Evolutionary conservation across 2,888 invertebrate genomes (phyloP), one percentile per base, ranked within the genome.

Genomic region (Alcis repandata): DNA sequence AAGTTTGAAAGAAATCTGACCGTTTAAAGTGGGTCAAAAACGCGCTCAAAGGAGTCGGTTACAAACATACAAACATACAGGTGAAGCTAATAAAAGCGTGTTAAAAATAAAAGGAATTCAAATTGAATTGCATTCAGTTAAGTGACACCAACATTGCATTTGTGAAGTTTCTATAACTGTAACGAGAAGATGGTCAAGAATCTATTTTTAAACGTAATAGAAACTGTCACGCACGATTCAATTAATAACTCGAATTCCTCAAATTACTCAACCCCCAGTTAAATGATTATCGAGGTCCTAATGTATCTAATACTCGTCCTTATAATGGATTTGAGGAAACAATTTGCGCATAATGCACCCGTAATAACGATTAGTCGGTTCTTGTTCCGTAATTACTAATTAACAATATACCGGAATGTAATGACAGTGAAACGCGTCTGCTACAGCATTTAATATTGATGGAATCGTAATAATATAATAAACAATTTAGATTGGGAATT

Each of bases 261-360:
- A 22, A 40, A 53, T 22, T 22, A 22, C 53, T n/a, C 40, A 10
- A 15, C 15, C 17, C 22, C 11, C 11, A 17, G 27, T 17, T 32
- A 32, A 1, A 32, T 17, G 17, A 27, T 53, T 40, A 41, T 11
- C 54, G 13, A 19, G 49, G 19, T 36, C 36, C 51, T 59, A 43
- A 53, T 40, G 46, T 46, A 46, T 11, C 74, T 27, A 27, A 67
- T 66, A 59, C 63, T 62, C 54, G 53, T 63, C 59, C 63, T 59
- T 76, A 46, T 9, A 68, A 60, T 71, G 64, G 56, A 62, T 68
- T 61, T 63, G 53, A 66, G 68, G 68, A 76, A 78, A 76, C 72
- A 40, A 63, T 71, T 77, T 67, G 27, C 52, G 41, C 49, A 67
- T 59, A 62, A 64, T 62, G 59, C 70, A 64, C 66, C 56, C 67